Conservation (phyloP, 1,140 invertebrate species). For the Helicorthomorpha holstii region DNA sequence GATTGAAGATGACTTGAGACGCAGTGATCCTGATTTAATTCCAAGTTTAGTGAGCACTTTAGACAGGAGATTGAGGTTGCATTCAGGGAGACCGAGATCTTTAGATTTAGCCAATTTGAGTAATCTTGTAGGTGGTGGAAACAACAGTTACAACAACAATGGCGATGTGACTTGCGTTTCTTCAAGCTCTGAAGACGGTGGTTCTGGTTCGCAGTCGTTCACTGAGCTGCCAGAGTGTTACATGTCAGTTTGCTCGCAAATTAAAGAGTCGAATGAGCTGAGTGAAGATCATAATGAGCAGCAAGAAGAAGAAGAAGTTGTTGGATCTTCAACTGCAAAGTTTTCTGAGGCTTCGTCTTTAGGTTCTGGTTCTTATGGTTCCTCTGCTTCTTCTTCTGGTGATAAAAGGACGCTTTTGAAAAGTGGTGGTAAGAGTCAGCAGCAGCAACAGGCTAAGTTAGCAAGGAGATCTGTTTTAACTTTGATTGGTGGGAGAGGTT, state of each 20-base stretch:
- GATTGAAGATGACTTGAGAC: slow-evolving; percentile 50
- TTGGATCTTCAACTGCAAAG: neutral
- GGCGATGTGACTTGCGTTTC: slow-evolving; percentile 3
- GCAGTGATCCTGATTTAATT: slow-evolving; percentile 65
- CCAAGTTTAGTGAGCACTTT: slow-evolving; percentile 55
- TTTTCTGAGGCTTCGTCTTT: neutral
- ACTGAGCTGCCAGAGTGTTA: neutral
- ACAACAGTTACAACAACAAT: neutral
- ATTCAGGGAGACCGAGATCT: slow-evolving; percentile 56
- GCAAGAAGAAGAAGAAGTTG: neutral
- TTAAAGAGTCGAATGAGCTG: neutral
- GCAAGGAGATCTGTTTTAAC: slow-evolving; percentile 60
- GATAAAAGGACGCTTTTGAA: neutral
- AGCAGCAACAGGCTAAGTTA: slow-evolving; percentile 15
- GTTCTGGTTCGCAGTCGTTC: neutral
- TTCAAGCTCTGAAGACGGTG: neutral
- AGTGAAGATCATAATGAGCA: neutral
- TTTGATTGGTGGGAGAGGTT: slow-evolving; percentile 69
- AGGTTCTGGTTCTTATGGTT: neutral
- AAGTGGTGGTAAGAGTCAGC: slow-evolving; percentile 3
- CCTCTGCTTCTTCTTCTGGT: neutral
- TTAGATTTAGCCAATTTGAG: slow-evolving; percentile 71
- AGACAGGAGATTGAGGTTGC: slow-evolving; percentile 56
- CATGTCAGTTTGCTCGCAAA: neutral
- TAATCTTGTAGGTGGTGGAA: no score